phyloP scores from a whole-genome alignment of 2,113 vertebrate genomes.

The Turdus rufiventris region DNA sequence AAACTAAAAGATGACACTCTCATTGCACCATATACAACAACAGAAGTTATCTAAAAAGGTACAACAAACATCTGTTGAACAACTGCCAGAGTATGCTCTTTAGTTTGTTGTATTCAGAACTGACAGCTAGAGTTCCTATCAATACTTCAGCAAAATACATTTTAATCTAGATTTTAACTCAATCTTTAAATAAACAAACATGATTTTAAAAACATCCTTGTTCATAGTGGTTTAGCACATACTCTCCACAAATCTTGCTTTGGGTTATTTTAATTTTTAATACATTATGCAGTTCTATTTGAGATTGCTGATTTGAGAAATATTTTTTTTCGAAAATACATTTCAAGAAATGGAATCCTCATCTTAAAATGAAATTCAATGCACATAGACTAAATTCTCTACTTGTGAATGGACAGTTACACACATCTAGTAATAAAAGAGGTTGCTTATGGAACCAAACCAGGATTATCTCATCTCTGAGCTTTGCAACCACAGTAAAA shows the following conservation, averaged over 20 bases:
- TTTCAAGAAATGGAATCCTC: background rate
- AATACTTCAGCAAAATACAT: background rate
- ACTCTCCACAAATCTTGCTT: background rate
- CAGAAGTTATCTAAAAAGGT: background rate
- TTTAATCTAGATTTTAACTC: background rate
- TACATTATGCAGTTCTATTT: background rate
- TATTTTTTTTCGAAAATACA: background rate
- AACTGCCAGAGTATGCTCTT: background rate
- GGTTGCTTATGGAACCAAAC: background rate
- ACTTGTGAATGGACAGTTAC: background rate
- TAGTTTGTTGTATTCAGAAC: background rate
- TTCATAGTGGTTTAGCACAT: background rate
- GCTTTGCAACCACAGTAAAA: background rate
- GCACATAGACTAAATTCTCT: background rate
- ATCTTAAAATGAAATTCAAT: background rate
- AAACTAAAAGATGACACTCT: background rate
- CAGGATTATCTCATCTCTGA: background rate
- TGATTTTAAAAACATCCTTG: background rate
- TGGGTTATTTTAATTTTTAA: background rate
- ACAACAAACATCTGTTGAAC: background rate
- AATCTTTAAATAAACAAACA: background rate
- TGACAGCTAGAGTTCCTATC: background rate
- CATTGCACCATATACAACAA: background rate
- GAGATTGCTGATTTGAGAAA: background rate
- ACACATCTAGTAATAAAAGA: background rate